Evolutionary conservation across 1,140 invertebrate genomes (phyloP), one percentile per base, ranked within the genome.

Genomic region (Ceratosolen fusciceps): DNA sequence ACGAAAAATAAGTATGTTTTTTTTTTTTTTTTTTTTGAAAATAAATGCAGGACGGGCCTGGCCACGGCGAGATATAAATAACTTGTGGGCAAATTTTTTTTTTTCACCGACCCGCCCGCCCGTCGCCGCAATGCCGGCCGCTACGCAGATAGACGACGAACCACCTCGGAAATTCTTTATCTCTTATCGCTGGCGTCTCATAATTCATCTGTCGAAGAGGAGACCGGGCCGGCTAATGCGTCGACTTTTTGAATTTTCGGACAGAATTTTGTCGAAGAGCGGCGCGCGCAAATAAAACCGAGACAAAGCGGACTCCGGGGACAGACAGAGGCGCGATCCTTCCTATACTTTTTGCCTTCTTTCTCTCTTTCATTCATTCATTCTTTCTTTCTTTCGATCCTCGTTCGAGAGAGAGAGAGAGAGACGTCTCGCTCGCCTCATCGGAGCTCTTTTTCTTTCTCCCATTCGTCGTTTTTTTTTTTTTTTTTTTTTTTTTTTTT

Each of bases 201-300:
- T 79, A 79, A 79, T 56, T 79, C 77, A 74, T 79, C 71, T 73
- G 71, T 58, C 31, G 62, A 26, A 74, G n/a, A 62, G 62, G n/a
- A 62, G 62, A 74, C 24, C 58, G 56, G n/a, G 39, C 37, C 73
- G 73, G 58, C 29, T 56, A 73, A 58, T 65, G 34, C 74, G 26
- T 67, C 60, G 74, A 52, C 26, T 67, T 72, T n/a, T 74, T 56
- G 34, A 58, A 21, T 31, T 74, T 74, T 74, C 49, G 31, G 73
- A 58, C 73, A 62, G 39, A 68, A 68, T 21, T n/a, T n/a, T n/a
- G 67, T 68, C 67, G 67, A 68, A 68, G 67, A 68, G 39, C 39
- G n/a, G 24, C 10, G 67, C 1, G n/a, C 9, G 67, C 67, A 68
- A 68, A 68, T 68, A 68, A 68, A 26, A 29, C 67, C 8, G 26